phyloP scores from a whole-genome alignment of 2,888 invertebrate genomes.

The Plebejus argus region DNA sequence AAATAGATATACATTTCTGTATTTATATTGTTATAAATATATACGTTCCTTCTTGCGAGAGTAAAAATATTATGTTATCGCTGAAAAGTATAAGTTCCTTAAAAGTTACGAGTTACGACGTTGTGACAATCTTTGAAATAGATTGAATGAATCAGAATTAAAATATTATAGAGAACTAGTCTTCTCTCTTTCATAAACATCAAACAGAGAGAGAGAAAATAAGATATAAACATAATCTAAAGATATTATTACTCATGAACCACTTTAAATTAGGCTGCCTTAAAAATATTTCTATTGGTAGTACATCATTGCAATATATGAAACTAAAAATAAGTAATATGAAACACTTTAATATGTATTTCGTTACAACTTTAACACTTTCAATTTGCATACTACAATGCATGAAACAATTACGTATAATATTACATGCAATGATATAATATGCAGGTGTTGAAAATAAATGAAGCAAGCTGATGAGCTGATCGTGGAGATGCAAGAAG shows the following conservation, averaged over 20 bases:
- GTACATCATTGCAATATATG: not conserved
- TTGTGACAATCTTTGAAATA: too few relatives aligned
- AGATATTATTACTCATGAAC: not conserved
- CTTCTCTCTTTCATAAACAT: too few relatives aligned
- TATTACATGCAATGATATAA: not conserved
- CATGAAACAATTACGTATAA: not conserved
- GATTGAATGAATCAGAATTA: too few relatives aligned
- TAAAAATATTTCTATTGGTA: not conserved
- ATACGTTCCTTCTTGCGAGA: too few relatives aligned
- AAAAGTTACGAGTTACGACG: too few relatives aligned
- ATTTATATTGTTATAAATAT: not conserved
- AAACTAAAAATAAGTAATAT: not conserved
- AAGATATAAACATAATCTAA: too few relatives aligned
- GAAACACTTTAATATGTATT: not conserved
- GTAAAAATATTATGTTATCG: too few relatives aligned
- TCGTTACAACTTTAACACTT: not conserved
- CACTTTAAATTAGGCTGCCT: not conserved
- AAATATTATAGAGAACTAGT: too few relatives aligned
- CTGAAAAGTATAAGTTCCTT: too few relatives aligned
- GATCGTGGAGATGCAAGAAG: constrained; percentile 39
- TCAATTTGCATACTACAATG: not conserved
- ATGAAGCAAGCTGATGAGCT: constrained; percentile 31
- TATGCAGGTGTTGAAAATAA: constrained; percentile 29
- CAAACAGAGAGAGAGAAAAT: not conserved
- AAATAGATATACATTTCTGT: not conserved